Percentiles rank a stretch among this genome's conserved stretches.
phyloP scores from a whole-genome alignment of 2,888 invertebrate species.

The Chloromyia formosa region DNA sequence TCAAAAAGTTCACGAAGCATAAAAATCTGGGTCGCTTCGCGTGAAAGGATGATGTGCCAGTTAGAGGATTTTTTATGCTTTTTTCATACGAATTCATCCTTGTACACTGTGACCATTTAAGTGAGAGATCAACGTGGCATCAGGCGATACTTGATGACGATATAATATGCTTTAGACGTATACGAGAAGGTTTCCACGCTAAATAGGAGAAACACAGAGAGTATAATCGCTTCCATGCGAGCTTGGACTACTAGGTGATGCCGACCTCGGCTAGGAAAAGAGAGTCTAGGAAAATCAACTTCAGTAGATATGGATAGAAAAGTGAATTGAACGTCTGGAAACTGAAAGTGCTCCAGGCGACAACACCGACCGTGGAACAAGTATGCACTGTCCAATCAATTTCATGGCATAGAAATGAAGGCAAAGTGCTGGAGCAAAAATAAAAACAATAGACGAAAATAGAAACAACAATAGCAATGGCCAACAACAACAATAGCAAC shows the following conservation, averaged over 20 bases:
- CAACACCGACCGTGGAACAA: neutral
- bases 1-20: constrained; percentile 43
- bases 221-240: neutral
- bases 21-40: constrained; percentile 44
- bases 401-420: constrained; percentile 4
- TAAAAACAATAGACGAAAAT: constrained; percentile 39
- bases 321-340: neutral
- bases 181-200: neutral
- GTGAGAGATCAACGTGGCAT: constrained; percentile 45
- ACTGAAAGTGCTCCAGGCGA: neutral
- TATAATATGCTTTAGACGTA: constrained; percentile 26
- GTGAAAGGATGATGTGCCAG: constrained; percentile 45
- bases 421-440: constrained; percentile 25
- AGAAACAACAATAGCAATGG: constrained; percentile 25
- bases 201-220: too few relatives aligned
- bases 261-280: neutral
- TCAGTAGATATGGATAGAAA: neutral
- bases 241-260: neutral
- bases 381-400: neutral
- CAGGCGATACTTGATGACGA: constrained; percentile 34
- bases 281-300: neutral
- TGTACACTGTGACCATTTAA: constrained; percentile 10
- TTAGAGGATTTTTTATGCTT: constrained; percentile 49
- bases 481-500: constrained; percentile 21
- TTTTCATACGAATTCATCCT: constrained; percentile 46